Percentiles rank a stretch among this genome's conserved stretches.
These are phyloP conservation scores for Streptopelia turtur DNA, from an alignment of 2,797 vertebrate genomes.

Conservation along the genomic window DNA sequence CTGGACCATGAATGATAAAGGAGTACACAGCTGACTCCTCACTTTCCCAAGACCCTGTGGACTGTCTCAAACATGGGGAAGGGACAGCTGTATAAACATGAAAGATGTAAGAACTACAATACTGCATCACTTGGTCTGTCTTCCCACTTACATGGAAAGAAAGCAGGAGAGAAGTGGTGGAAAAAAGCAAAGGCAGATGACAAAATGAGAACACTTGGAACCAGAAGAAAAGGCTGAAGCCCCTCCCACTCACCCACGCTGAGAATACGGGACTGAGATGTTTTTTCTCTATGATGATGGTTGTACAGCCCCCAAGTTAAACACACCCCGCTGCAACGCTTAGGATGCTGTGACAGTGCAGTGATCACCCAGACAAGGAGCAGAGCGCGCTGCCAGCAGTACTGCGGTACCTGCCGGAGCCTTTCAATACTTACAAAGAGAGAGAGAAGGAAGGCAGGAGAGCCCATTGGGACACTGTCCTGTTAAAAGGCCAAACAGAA, in stretches of 20 bases:
- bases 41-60: slow-evolving; percentile 16
- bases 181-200: slow-evolving; percentile 59
- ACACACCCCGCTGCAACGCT: slow-evolving; percentile 55
- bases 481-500: slow-evolving; percentile 90
- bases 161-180: slow-evolving; percentile 43
- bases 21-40: slow-evolving; percentile 18
- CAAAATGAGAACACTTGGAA: slow-evolving; percentile 42
- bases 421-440: slow-evolving; percentile 98
- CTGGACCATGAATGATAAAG: slow-evolving; percentile 1
- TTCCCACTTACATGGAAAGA: slow-evolving; percentile 48
- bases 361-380: slow-evolving; percentile 67
- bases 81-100: slow-evolving; percentile 15
- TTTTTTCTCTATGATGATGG: slow-evolving; percentile 46
- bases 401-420: slow-evolving; percentile 70
- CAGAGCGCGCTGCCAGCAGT: slow-evolving; percentile 70
- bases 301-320: slow-evolving; percentile 58
- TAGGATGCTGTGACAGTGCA: slow-evolving; percentile 58
- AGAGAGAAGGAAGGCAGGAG: slow-evolving; percentile 99
- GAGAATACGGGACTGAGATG: neutral
- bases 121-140: slow-evolving; percentile 24
- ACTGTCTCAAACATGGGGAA: neutral
- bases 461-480: slow-evolving; percentile 99
- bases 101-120: slow-evolving; percentile 1
- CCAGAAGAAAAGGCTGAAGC: slow-evolving; percentile 53
- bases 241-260: slow-evolving; percentile 36